Evolutionary conservation across 1,140 invertebrate species (phyloP).

Genomic region (Apolygus lucorum): DNA sequence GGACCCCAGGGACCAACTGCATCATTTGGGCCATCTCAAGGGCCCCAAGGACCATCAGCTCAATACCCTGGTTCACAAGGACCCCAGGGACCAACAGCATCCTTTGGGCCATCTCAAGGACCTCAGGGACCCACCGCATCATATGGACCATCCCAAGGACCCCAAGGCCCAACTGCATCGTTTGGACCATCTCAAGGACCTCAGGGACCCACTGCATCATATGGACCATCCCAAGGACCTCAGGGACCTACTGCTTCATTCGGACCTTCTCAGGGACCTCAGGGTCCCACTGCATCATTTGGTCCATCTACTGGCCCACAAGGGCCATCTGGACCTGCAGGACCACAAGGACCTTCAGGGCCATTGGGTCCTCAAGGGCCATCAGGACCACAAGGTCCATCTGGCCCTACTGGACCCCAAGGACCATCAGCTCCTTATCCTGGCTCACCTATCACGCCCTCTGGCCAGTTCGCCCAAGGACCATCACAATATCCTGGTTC

Average conservation of each 20-base stretch:
- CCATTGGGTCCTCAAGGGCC: conserved; percentile 28
- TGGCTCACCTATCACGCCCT: conserved; percentile 27
- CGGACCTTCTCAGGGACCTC: conserved; percentile 30
- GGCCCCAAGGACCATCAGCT: conserved; percentile 31
- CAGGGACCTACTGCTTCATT: conserved; percentile 35
- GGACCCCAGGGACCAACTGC: conserved; percentile 30
- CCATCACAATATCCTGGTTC: conserved; percentile 33
- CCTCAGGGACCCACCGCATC: conserved; percentile 31
- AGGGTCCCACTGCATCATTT: conserved; percentile 30
- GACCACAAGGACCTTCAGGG: conserved; percentile 21
- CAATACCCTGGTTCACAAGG: conserved; percentile 24
- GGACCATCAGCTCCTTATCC: conserved; percentile 24
- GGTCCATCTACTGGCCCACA: conserved; percentile 31
- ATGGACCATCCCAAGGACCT: conserved; percentile 28
- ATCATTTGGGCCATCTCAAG: conserved; percentile 27
- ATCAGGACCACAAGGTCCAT: conserved; percentile 22
- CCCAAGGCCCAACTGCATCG: conserved; percentile 32
- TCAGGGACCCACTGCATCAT: conserved; percentile 29
- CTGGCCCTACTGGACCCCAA: conserved; percentile 28
- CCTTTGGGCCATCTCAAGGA: conserved; percentile 30
- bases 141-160: conserved; percentile 28
- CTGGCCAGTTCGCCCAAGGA: conserved; percentile 31
- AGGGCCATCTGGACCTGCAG: conserved; percentile 28
- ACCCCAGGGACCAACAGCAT: conserved; percentile 33
- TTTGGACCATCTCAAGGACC: conserved; percentile 29